phyloP scores from a whole-genome alignment of 2,888 invertebrate genomes.

The Ormyrus labotus region DNA sequence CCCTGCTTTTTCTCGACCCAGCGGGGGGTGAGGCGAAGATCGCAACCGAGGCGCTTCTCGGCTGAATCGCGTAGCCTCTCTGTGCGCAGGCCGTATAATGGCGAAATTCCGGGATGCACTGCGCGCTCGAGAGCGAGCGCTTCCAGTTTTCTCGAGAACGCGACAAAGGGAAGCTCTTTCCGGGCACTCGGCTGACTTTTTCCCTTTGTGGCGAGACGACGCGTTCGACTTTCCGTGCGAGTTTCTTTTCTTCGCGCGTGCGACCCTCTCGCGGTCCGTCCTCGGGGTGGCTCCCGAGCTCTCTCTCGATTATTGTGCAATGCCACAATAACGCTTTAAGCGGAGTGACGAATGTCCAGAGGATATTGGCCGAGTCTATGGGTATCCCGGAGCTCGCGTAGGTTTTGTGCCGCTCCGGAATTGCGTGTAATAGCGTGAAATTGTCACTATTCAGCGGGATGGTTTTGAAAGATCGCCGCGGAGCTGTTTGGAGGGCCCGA shows the following conservation, averaged over 20 bases:
- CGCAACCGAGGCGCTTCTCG: no score
- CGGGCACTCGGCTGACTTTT: not conserved
- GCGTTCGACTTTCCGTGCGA: not conserved
- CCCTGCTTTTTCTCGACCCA: not conserved
- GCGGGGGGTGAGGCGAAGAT: not conserved
- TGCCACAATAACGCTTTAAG: conserved; percentile 21
- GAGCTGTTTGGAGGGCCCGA: not conserved
- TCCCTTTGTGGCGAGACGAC: not conserved
- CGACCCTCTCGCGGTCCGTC: conserved; percentile 13
- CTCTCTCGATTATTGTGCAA: not conserved
- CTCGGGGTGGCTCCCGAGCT: conserved; percentile 17
- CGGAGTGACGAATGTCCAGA: conserved; percentile 18
- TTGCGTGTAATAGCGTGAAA: conserved; percentile 52
- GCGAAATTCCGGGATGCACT: no score
- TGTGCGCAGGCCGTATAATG: not conserved
- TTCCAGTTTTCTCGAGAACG: not conserved
- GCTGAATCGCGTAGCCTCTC: no score
- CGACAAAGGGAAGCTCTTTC: conserved; percentile 10
- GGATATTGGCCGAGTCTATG: not conserved
- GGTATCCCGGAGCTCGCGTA: not conserved
- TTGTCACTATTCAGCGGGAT: conserved; percentile 24
- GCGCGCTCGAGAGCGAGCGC: no score
- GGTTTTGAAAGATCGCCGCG: conserved; percentile 3
- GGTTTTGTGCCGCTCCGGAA: not conserved
- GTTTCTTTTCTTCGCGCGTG: not conserved